Base-by-base conservation (phyloP, 2,888 invertebrate species). In the Drosophila cognata region DNA sequence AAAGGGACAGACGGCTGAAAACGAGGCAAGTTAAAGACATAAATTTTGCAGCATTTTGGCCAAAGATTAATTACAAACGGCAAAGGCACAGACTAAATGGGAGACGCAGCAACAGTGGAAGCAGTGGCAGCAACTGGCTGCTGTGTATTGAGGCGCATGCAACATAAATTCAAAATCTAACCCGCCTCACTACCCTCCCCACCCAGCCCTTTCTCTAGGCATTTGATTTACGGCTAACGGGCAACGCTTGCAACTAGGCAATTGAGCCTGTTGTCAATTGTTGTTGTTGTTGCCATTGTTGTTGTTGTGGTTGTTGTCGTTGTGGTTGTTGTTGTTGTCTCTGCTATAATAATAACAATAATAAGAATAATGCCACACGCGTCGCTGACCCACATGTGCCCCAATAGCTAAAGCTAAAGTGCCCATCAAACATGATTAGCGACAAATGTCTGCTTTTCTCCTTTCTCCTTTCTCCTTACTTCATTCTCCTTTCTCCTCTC, bases 21-120 rank as follows among this genome's bases (percentile, higher is more conserved):
- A 38, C 68, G 64, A 64, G 82, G 74, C 82, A 85, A 87, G 89
- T 87, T 87, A 84, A 87, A 86, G 79, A 84, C 92, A 90, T 92
- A 91, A 91, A 91, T 91, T 92, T 84, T 81, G 81, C 75, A 82
- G 82, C 82, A 90, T 90, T 91, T 90, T 84, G 79, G 83, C 79
- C 84, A 77, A 91, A 92, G 91, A 91, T 91, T 91, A 91, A 91
- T 91, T 91, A 87, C 91, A 74, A 59, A 68, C 71, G 58, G 36
- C 61, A 38, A n/a, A 28, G 25, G n/a, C 41, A 28, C 33, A 18
- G 33, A 51, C 50, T 25, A 50, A 58, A 33, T 33, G n/a, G 6
- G 60, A 62, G 74, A 50, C 57, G 57, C 64, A 41, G 50, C 33
- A 21, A 51, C 36, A n/a, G 11, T 31, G 33, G 3, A 11, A 13